A percentile compares a stretch with the other conserved stretches of the same genome.
phyloP scores from a whole-genome alignment of 2,797 vertebrate genomes.

The Rhynchonycteris naso region DNA sequence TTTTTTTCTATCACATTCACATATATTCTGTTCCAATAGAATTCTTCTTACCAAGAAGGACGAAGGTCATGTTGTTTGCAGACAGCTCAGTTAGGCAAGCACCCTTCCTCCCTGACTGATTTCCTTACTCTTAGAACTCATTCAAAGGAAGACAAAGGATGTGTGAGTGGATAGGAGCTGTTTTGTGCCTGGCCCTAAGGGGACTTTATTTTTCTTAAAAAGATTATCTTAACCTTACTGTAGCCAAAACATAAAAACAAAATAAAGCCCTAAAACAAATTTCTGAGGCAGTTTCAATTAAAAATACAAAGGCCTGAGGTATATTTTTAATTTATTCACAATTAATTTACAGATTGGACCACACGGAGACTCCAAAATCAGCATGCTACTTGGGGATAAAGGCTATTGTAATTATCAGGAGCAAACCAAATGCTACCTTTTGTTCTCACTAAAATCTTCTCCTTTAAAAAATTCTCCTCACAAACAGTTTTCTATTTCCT shows the following conservation, averaged over 20 bases:
- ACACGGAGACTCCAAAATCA: constrained; percentile 33
- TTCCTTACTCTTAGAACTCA: constrained; percentile 36
- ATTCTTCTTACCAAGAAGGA: constrained; percentile 65
- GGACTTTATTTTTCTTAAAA: constrained; percentile 72
- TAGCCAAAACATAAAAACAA: constrained; percentile 74
- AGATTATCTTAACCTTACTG: constrained; percentile 66
- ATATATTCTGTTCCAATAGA: constrained; percentile 5
- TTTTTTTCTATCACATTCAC: constrained; percentile 60
- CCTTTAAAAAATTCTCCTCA: constrained; percentile 41
- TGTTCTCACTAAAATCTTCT: constrained; percentile 60
- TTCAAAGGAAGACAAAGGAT: constrained; percentile 59
- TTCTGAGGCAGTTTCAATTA: constrained; percentile 62
- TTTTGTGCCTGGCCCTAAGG: constrained; percentile 55
- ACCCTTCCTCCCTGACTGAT: neutral
- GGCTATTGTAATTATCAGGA: constrained; percentile 54
- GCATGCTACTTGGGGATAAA: constrained; percentile 67
- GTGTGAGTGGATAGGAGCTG: neutral
- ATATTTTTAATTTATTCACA: constrained; percentile 64
- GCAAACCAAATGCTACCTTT: constrained; percentile 69
- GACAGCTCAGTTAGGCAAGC: neutral
- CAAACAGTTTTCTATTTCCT: constrained; percentile 68
- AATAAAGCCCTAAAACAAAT: constrained; percentile 65
- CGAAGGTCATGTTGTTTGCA: constrained; percentile 65
- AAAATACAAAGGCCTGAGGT: constrained; percentile 61
- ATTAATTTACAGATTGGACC: constrained; percentile 64